Evolutionary conservation across 2,888 invertebrate species (phyloP).

Genomic region (Eumerus sabulonum): DNA sequence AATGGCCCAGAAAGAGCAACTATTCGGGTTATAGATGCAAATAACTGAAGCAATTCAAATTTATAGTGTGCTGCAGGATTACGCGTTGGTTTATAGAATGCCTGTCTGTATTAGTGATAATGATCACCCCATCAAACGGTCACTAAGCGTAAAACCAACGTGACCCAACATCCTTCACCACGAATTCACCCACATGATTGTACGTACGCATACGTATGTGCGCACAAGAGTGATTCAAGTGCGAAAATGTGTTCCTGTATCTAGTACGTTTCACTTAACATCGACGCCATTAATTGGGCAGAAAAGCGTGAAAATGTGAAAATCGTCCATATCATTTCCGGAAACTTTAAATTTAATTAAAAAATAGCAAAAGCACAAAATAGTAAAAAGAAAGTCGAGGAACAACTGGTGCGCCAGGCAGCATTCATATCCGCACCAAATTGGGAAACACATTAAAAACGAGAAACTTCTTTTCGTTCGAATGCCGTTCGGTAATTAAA

Average conservation of each 20-base stretch:
- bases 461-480: constrained; percentile 27
- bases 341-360: constrained; percentile 66
- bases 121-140: constrained; percentile 38
- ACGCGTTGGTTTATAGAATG: constrained; percentile 64
- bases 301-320: constrained; percentile 63
- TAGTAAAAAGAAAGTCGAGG: neutral
- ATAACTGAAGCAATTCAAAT: constrained; percentile 65
- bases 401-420: constrained; percentile 37
- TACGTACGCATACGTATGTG: neutral
- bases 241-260: constrained; percentile 3
- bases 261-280: constrained; percentile 60
- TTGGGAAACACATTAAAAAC: constrained; percentile 30
- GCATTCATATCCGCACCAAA: constrained; percentile 40
- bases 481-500: constrained; percentile 59
- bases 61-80: constrained; percentile 65
- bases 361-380: constrained; percentile 19
- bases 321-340: constrained; percentile 62
- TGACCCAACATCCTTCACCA: neutral
- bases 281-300: constrained; percentile 56
- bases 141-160: constrained; percentile 5
- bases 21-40: constrained; percentile 68
- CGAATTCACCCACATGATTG: constrained; percentile 32
- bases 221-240: neutral
- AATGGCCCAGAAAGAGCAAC: constrained; percentile 69
- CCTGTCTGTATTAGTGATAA: constrained; percentile 55